phyloP scores from a whole-genome alignment of 2,113 vertebrate genomes.

The Taurulus bubalis region DNA sequence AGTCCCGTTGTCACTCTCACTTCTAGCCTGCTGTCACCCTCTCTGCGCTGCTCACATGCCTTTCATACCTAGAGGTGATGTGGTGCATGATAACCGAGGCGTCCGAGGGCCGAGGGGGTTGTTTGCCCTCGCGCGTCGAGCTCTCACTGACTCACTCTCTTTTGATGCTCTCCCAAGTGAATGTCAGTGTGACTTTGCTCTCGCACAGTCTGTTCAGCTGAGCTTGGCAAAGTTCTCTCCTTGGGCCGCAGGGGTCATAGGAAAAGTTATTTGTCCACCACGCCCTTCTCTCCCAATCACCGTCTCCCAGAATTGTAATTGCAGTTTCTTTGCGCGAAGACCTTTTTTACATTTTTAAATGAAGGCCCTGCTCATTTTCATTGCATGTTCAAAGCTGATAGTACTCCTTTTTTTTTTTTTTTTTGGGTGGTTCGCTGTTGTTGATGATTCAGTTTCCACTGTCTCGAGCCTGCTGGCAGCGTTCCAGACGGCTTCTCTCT shows the following conservation, averaged over 20 bases:
- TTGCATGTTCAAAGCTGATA: conserved; percentile 1
- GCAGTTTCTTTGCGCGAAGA: not conserved
- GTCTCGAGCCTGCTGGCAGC: conserved; percentile 60
- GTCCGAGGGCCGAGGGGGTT: conserved; percentile 45
- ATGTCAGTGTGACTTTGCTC: conserved; percentile 68
- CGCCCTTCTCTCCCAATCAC: conserved; percentile 16
- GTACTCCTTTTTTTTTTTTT: conserved; percentile 21
- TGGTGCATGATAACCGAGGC: conserved; percentile 53
- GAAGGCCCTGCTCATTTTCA: not conserved
- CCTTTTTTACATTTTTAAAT: not conserved
- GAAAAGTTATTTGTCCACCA: conserved; percentile 40
- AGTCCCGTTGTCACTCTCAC: conserved; percentile 61
- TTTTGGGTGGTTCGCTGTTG: conserved; percentile 33
- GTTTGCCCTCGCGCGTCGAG: conserved; percentile 29
- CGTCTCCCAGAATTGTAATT: conserved; percentile 27
- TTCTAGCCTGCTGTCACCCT: conserved; percentile 52
- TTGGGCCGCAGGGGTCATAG: conserved; percentile 27
- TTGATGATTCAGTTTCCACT: conserved; percentile 43
- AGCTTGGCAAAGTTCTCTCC: conserved; percentile 56
- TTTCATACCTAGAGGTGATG: conserved; percentile 63
- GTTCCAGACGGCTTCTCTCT: conserved; percentile 50
- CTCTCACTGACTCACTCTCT: conserved; percentile 62
- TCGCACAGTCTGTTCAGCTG: conserved; percentile 38
- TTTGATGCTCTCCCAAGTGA: conserved; percentile 59
- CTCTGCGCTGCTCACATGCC: conserved; percentile 48